These are phyloP conservation scores for Nyctibius grandis DNA, from an alignment of 2,797 vertebrate genomes.

Conservation along the genomic window DNA sequence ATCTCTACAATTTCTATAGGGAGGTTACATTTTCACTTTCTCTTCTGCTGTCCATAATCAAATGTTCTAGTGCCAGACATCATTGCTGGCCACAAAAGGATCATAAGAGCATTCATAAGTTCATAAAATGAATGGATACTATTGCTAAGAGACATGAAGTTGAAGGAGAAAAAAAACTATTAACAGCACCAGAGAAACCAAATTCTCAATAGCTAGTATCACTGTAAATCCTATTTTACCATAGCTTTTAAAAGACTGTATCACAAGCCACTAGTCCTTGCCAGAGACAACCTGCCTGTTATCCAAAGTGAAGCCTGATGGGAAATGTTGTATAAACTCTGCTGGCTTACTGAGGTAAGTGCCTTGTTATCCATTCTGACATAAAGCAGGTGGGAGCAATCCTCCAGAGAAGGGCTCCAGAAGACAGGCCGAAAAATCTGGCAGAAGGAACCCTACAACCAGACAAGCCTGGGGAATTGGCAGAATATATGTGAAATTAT, in stretches of 20 bases:
- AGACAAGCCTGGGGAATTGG: background rate
- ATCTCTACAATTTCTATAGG: background rate
- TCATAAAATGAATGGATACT: background rate
- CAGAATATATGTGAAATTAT: background rate
- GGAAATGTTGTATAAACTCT: background rate
- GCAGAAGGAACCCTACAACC: background rate
- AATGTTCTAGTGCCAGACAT: background rate
- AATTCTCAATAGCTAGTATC: background rate
- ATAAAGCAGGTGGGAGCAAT: conserved; percentile 26
- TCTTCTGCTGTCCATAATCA: background rate
- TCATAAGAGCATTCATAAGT: background rate
- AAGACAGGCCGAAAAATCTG: conserved; percentile 5
- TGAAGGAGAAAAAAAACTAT: background rate
- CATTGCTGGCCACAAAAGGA: background rate
- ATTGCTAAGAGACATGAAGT: background rate
- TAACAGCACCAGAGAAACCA: background rate
- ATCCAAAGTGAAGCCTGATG: background rate
- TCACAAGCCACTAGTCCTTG: background rate
- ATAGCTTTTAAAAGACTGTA: background rate
- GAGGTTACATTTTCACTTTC: conserved; percentile 22
- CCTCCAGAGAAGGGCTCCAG: background rate
- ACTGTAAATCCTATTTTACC: background rate
- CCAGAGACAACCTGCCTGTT: background rate
- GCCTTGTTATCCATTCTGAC: conserved; percentile 33
- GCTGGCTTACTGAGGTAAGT: conserved; percentile 26